Conservation (phyloP, 2,888 invertebrate genomes). For the Globia sparganii region DNA sequence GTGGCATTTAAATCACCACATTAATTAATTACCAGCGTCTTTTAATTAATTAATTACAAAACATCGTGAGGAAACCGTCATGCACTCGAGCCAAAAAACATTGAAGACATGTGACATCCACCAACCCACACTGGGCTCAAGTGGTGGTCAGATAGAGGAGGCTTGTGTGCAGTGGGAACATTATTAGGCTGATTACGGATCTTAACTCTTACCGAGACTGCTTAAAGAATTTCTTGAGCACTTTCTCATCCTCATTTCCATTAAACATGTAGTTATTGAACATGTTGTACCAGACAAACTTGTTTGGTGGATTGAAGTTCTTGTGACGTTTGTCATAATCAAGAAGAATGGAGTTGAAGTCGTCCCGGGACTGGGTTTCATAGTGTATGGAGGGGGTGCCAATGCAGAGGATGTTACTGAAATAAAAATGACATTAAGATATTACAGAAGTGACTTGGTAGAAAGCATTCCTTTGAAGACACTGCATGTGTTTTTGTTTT, state of each 20-base stretch:
- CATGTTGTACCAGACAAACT: slow-evolving; percentile 96
- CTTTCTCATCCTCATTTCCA: slow-evolving; percentile 87
- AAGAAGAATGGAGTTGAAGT: slow-evolving; percentile 92
- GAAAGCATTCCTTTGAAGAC: neutral
- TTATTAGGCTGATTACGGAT: neutral
- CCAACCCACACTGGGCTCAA: neutral
- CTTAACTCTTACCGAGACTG: slow-evolving; percentile 84
- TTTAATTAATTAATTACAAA: neutral
- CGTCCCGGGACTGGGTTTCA: slow-evolving; percentile 85
- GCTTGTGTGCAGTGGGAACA: too few relatives aligned
- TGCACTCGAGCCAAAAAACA: neutral
- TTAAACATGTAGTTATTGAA: slow-evolving; percentile 97
- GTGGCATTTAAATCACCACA: neutral
- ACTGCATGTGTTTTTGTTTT: neutral
- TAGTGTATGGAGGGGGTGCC: slow-evolving; percentile 96
- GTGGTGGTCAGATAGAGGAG: neutral
- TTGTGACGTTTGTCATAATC: slow-evolving; percentile 95
- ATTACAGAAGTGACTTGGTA: neutral
- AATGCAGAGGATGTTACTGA: slow-evolving; percentile 94
- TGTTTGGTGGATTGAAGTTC: slow-evolving; percentile 91
- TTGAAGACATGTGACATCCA: neutral
- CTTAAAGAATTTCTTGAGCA: slow-evolving; percentile 92
- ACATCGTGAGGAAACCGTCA: too few relatives aligned
- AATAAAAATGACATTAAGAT: slow-evolving; percentile 63
- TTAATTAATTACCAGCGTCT: neutral